Evolutionary conservation across 2,113 vertebrate genomes (phyloP).

Genomic region (Noturus placidus): DNA sequence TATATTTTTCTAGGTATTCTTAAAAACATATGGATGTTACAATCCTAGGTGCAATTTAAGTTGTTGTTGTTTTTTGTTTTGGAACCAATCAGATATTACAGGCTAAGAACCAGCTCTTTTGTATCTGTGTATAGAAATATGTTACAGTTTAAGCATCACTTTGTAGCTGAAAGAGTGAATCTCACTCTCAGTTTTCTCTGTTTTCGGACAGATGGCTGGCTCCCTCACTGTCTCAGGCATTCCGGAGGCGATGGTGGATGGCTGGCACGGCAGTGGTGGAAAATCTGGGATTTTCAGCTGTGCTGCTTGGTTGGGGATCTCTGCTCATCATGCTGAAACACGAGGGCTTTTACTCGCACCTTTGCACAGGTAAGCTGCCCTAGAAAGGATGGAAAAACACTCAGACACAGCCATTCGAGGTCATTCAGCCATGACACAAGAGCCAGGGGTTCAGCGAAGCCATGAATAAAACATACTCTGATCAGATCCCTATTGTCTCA

Average conservation of each 20-base stretch:
- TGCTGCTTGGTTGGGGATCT: constrained; percentile 88
- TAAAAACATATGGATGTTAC: neutral
- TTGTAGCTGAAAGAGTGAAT: neutral
- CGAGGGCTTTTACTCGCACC: constrained; percentile 85
- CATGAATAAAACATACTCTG: constrained; percentile 38
- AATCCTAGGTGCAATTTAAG: neutral
- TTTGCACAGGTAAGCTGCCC: constrained; percentile 71
- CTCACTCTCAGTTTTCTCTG: neutral
- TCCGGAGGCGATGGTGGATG: constrained; percentile 88
- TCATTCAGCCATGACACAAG: neutral
- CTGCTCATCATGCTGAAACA: constrained; percentile 87
- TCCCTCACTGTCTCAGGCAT: constrained; percentile 77
- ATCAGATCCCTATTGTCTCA: neutral
- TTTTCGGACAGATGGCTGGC: constrained; percentile 69
- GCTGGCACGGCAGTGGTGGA: constrained; percentile 81
- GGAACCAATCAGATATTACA: neutral
- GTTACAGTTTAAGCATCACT: neutral
- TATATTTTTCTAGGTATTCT: neutral
- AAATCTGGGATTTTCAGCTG: constrained; percentile 86
- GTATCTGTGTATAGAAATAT: neutral
- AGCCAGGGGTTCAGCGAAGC: neutral
- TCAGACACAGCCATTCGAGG: neutral
- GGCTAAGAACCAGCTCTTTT: neutral
- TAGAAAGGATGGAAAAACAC: neutral
- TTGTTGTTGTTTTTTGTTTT: neutral